Evolutionary conservation across 2,113 vertebrate species (phyloP).

Genomic region (Anser brachyrhynchus): DNA sequence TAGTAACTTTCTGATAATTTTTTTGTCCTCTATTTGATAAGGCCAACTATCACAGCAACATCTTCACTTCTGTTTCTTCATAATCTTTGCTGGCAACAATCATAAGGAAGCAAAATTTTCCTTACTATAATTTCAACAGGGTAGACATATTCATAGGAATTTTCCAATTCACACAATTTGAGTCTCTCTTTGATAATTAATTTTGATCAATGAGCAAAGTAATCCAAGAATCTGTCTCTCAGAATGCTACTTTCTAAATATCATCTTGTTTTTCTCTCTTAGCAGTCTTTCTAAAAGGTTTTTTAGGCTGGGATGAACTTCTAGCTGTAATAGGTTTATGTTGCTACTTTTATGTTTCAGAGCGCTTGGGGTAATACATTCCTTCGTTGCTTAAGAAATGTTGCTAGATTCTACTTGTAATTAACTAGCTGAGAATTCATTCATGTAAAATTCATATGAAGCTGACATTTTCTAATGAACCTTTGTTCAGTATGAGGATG

Average conservation of each 20-base stretch:
- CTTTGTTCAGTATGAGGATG: neutral
- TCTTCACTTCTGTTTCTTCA: neutral
- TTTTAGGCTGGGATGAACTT: neutral
- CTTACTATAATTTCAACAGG: neutral
- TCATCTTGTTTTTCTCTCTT: neutral
- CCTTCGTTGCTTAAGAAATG: conserved; percentile 16
- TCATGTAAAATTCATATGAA: conserved; percentile 57
- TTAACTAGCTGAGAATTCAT: conserved; percentile 35
- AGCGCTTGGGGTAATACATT: neutral
- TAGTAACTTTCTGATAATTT: neutral
- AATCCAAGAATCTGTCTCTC: neutral
- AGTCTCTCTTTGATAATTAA: neutral
- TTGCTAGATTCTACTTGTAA: conserved; percentile 11
- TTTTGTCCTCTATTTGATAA: neutral
- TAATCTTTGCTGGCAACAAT: neutral
- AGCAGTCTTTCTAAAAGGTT: neutral
- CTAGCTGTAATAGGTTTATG: neutral
- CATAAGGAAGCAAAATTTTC: neutral
- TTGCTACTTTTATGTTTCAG: neutral
- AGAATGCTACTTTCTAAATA: neutral
- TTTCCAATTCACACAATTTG: neutral
- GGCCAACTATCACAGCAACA: neutral
- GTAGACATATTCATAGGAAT: neutral
- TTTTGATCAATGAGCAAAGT: neutral
- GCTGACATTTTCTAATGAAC: conserved; percentile 47